phyloP scores from a whole-genome alignment of 2,797 vertebrate genomes.

The Phalanger gymnotis region DNA sequence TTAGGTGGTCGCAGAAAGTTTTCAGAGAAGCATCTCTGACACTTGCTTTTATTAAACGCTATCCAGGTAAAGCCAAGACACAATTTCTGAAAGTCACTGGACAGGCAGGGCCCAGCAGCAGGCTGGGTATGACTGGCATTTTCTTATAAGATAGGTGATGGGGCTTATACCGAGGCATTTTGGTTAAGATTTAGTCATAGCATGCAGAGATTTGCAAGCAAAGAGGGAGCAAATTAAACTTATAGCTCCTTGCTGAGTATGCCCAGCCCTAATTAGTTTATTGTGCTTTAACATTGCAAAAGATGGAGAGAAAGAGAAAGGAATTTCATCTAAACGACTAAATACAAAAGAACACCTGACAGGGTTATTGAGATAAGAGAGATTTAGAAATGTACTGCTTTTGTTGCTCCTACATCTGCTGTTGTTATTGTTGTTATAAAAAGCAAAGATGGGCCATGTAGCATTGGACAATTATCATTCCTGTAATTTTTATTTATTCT shows the following conservation, averaged over 20 bases:
- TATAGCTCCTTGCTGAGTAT: neutral
- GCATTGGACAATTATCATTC: neutral
- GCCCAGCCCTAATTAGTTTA: neutral
- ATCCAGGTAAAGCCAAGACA: neutral
- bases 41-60: neutral
- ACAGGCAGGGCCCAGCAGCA: neutral
- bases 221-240: neutral
- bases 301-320: neutral
- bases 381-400: neutral
- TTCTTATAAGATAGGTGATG: neutral
- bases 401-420: neutral
- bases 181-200: neutral
- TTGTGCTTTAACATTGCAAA: neutral
- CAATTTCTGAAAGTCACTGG: neutral
- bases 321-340: neutral
- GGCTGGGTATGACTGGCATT: neutral
- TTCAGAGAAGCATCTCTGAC: neutral
- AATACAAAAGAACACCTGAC: neutral
- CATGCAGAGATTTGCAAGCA: neutral
- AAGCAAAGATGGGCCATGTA: neutral
- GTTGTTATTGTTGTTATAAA: neutral
- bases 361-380: neutral
- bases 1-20: neutral
- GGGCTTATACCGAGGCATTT: neutral
- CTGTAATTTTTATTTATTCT: neutral